Conservation (phyloP, 2,113 vertebrate genomes). For the Danionella cerebrum region DNA sequence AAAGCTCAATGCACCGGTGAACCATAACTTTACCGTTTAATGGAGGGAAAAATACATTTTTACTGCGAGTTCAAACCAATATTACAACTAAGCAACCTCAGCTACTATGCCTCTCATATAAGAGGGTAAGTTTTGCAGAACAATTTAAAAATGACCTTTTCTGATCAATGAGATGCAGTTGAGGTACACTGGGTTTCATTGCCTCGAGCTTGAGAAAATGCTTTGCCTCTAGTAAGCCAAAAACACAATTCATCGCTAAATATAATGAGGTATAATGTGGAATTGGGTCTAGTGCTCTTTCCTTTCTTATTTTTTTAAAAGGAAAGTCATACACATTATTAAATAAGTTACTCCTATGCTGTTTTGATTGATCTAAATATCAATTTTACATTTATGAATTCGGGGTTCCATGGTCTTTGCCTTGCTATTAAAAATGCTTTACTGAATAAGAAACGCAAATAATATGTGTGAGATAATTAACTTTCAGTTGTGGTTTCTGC, state of each 20-base stretch:
- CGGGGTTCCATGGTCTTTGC: too few relatives aligned
- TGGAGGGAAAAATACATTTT: neutral
- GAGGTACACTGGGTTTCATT: neutral
- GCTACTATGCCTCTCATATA: slow-evolving; percentile 2
- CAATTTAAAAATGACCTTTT: slow-evolving; percentile 1
- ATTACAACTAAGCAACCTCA: neutral
- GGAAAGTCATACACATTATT: neutral
- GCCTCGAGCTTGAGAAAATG: neutral
- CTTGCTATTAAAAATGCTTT: too few relatives aligned
- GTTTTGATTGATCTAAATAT: neutral
- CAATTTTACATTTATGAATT: too few relatives aligned
- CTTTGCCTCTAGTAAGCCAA: neutral
- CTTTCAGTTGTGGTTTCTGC: too few relatives aligned
- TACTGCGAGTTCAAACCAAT: slow-evolving; percentile 15
- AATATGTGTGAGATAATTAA: too few relatives aligned
- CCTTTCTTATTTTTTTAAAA: neutral
- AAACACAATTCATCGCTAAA: slow-evolving; percentile 1
- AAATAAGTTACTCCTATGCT: neutral
- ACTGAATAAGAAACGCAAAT: too few relatives aligned
- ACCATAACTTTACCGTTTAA: slow-evolving; percentile 20
- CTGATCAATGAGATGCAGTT: slow-evolving; percentile 28
- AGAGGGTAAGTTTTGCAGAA: slow-evolving; percentile 6
- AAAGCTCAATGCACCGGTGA: slow-evolving; percentile 20
- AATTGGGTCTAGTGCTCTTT: neutral
- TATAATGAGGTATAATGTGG: neutral